Evolutionary conservation across 2,113 vertebrate species (phyloP), one percentile per base, ranked within the genome.

Genomic region (Melospiza melodia): DNA sequence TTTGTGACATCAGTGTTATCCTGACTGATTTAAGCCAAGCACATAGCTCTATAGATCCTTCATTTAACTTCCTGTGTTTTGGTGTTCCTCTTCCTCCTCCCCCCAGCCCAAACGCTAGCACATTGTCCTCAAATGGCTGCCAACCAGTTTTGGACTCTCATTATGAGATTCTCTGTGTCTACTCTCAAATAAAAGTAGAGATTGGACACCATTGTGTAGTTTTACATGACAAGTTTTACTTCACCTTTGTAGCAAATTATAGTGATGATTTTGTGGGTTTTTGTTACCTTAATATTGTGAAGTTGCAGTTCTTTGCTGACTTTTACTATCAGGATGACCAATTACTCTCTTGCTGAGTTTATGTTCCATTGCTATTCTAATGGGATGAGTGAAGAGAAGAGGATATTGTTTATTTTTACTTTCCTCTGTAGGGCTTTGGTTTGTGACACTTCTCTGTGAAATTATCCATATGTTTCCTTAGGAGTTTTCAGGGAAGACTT

Each of bases 351-450:
- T 83, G 54, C 30, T 84, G 67, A 59, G 89, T 81, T 96, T 84
- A 84, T 90, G n/a, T 75, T 92, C 61, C 78, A 46, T 87, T 94
- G 24, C 80, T 89, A 43, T 93, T 82, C 73, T 92, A 75, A 91
- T 54, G 20, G 57, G 39, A 44, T 81, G 55, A 95, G 65, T 25
- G 54, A 83, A 86, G 65, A 63, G 74, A 78, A 80, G 69, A 86
- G 39, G 61, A 59, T 55, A 72, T 37, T 84, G 76, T 84, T 93
- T 94, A 72, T 81, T 92, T 92, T 90, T 84, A 48, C 82, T 95
- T 93, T 77, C 54, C 44, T 84, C 73, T 78, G 24, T 41, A 72
- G 52, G 66, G 37, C 20, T 94, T 58, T 91, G 19, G 52, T 81
- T 92, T 92, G 15, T 86, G 80, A 84, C 61, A 46, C 22, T 89